phyloP scores from a whole-genome alignment of 1,140 invertebrate genomes.

The Melitaea cinxia region DNA sequence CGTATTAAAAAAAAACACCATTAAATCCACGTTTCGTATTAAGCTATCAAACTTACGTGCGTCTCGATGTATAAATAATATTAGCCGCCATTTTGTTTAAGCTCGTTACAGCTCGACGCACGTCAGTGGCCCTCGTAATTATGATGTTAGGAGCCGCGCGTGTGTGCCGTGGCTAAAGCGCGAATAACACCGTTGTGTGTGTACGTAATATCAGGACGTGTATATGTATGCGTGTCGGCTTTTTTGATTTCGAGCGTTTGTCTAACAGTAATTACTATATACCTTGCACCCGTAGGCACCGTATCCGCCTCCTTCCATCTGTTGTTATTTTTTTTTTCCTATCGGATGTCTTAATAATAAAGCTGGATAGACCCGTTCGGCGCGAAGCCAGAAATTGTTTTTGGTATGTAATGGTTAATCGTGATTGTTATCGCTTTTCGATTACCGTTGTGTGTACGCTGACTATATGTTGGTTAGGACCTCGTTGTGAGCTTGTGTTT shows the following conservation, averaged over 20 bases:
- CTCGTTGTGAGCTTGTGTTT: conserved; percentile 43
- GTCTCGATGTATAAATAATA: conserved; percentile 60
- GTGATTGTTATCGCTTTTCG: conserved; percentile 39
- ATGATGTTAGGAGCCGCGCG: conserved; percentile 62
- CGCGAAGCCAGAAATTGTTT: conserved; percentile 25
- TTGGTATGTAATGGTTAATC: conserved; percentile 34
- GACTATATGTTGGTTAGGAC: conserved; percentile 34
- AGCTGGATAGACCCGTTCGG: conserved; percentile 23
- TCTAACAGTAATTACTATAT: conserved; percentile 79
- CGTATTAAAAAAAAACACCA: conserved; percentile 1
- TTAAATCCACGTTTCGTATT: conserved; percentile 22
- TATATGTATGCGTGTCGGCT: conserved; percentile 56
- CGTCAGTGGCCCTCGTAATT: conserved; percentile 77
- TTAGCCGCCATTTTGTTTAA: conserved; percentile 77
- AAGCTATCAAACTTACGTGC: conserved; percentile 35
- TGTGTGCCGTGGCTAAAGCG: conserved; percentile 57
- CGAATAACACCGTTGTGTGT: conserved; percentile 56
- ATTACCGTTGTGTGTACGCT: conserved; percentile 20
- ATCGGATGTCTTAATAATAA: conserved; percentile 56
- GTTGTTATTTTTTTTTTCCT: conserved; percentile 40
- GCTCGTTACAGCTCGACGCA: conserved; percentile 78
- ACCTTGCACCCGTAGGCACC: conserved; percentile 69
- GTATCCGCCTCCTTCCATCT: conserved; percentile 49
- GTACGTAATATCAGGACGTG: conserved; percentile 21
- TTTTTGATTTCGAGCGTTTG: conserved; percentile 71